phyloP scores from a whole-genome alignment of 2,888 invertebrate genomes.

The Plagodis pulveraria region DNA sequence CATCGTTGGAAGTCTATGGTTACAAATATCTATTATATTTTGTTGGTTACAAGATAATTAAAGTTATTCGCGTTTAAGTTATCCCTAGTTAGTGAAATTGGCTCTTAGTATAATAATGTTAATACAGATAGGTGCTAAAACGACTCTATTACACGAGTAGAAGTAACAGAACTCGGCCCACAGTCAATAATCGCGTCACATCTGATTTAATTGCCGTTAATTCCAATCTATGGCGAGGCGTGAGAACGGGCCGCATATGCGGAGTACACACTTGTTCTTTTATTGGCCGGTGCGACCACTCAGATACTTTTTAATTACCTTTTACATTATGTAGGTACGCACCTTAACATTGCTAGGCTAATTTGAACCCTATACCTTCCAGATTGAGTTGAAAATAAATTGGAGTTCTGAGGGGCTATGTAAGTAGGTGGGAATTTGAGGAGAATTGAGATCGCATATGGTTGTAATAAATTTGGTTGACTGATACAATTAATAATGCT shows the following conservation, averaged over 20 bases:
- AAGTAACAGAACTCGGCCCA: constrained; percentile 5
- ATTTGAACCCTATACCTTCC: background rate
- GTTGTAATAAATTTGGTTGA: constrained; percentile 22
- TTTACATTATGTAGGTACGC: constrained; percentile 34
- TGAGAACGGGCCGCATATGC: constrained; percentile 42
- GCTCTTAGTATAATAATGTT: background rate
- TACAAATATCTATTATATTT: too few relatives aligned
- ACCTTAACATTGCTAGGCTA: constrained; percentile 22
- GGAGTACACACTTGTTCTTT: constrained; percentile 39
- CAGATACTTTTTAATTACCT: constrained; percentile 42
- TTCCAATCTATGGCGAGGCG: constrained; percentile 31
- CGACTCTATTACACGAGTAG: background rate
- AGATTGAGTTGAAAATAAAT: constrained; percentile 5
- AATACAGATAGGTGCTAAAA: background rate
- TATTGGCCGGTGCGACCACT: constrained; percentile 36
- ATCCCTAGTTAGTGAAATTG: background rate
- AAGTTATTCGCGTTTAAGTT: too few relatives aligned
- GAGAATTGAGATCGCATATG: constrained; percentile 23
- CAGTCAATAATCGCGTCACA: constrained; percentile 28
- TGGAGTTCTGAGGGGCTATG: background rate
- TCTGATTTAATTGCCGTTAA: constrained; percentile 28
- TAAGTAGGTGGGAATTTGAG: constrained; percentile 20
- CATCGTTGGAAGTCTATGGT: too few relatives aligned
- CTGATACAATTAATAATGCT: constrained; percentile 20
- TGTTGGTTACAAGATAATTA: too few relatives aligned